Percentiles rank a stretch among this genome's conserved stretches.
These are phyloP conservation scores for Temnothorax ravouxi DNA, from an alignment of 2,888 invertebrate species.

Conservation along the genomic window DNA sequence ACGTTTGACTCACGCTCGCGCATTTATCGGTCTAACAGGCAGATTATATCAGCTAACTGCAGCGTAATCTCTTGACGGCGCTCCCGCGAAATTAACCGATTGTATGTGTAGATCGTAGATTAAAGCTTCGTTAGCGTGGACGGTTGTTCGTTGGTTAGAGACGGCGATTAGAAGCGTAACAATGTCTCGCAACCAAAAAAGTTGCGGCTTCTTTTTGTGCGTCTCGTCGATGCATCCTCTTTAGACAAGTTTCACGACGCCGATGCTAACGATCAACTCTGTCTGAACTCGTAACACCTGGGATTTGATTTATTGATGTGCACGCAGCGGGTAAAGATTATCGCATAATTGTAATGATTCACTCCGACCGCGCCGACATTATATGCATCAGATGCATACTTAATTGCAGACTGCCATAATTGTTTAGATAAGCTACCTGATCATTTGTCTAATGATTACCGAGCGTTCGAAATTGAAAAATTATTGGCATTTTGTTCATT, in stretches of 20 bases:
- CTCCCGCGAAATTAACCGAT: slow-evolving; percentile 68
- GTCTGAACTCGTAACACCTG: background rate
- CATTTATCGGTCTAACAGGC: slow-evolving; percentile 73
- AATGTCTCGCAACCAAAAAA: slow-evolving; percentile 2
- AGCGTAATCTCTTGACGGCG: slow-evolving; percentile 68
- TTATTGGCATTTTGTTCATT: background rate
- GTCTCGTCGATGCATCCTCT: slow-evolving; percentile 5
- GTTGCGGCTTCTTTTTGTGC: slow-evolving; percentile 24
- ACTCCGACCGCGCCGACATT: background rate
- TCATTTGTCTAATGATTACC: background rate
- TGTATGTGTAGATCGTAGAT: slow-evolving; percentile 69
- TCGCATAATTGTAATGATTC: slow-evolving; percentile 15
- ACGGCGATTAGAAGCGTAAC: slow-evolving; percentile 23
- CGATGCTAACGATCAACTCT: slow-evolving; percentile 14
- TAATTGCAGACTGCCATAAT: background rate
- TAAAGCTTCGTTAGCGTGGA: slow-evolving; percentile 63
- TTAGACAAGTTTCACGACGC: background rate
- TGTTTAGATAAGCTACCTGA: background rate
- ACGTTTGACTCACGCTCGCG: slow-evolving; percentile 48
- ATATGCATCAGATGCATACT: background rate
- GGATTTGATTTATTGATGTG: slow-evolving; percentile 18
- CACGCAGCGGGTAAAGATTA: background rate
- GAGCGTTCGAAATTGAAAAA: background rate
- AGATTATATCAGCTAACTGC: slow-evolving; percentile 77
- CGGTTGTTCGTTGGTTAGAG: slow-evolving; percentile 36